Evolutionary conservation across 1,140 invertebrate genomes (phyloP).

Genomic region (Lordiphosa mommai): DNA sequence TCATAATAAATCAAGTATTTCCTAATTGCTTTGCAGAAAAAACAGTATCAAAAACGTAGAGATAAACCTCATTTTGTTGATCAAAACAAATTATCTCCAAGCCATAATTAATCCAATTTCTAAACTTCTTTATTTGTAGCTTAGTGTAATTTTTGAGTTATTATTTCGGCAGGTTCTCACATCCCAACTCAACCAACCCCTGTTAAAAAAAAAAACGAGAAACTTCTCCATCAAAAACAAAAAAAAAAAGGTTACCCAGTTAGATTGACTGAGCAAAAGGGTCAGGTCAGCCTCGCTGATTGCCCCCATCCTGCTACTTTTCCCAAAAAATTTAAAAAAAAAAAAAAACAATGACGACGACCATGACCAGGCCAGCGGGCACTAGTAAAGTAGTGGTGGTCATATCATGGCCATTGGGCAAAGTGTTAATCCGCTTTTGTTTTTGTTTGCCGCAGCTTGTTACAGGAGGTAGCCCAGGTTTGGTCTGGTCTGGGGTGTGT

Average conservation of each 20-base stretch:
- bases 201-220: not conserved
- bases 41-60: too few relatives aligned
- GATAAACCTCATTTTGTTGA: too few relatives aligned
- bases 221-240: conserved; percentile 11
- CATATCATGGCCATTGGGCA: conserved; percentile 64
- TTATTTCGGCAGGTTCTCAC: conserved; percentile 11
- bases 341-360: not conserved
- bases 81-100: too few relatives aligned
- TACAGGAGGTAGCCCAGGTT: conserved; percentile 29
- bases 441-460: conserved; percentile 56
- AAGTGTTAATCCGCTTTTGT: conserved; percentile 78
- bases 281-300: conserved; percentile 34
- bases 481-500: conserved; percentile 36
- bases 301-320: not conserved
- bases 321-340: not conserved
- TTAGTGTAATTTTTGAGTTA: conserved; percentile 50
- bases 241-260: conserved; percentile 48
- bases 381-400: conserved; percentile 3
- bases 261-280: conserved; percentile 72
- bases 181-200: too few relatives aligned
- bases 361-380: not conserved
- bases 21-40: too few relatives aligned
- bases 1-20: too few relatives aligned
- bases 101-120: too few relatives aligned
- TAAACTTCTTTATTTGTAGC: conserved; percentile 11